Base-by-base conservation (phyloP, 2,797 vertebrate species). In the Xenentodon cancila region DNA sequence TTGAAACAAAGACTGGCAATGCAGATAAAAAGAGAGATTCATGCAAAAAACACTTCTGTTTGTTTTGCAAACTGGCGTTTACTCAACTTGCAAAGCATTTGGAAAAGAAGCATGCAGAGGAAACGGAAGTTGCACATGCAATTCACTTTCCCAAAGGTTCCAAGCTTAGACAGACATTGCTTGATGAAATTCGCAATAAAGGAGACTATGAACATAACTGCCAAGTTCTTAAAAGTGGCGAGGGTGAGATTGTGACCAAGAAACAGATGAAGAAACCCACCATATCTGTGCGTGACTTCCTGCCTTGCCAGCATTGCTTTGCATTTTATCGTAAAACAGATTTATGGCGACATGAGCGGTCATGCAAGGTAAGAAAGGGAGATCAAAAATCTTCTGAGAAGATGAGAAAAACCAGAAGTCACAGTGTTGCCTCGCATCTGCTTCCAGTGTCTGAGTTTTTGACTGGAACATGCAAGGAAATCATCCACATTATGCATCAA, bases 401-500 rank as follows among this genome's bases (percentile, higher is more conserved):
- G 1, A 55, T 44, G 17, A 84, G 75, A 30, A 70, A 16, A 51
- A 45, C 20, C 15, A 66, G 54, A 17, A 70, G 67, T 27, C 59
- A 73, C 32, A 74, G 34, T 21, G 68, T 74, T 8, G 69, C 80
- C 30, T 85, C 86, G 7, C 61, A 53, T 19, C 59, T 86, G 1
- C 84, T 84, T 53, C 88, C 90, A 17, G 60, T 81, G 73, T 81
- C 86, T 0, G 88, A 88, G 64, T 88, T 86, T 40, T 43, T 91
- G 60, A 87, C 85, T 0, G 89, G 81, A 76, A 82, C 80, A 37
- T 92, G 90, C 1, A 82, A 88, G 43, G 91, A 92, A 75, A 91
- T 92, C 40, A 86, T 92, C 25, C 78, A 86, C 49, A 86, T 86
- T 34, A 92, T 92, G 91, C 85, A 92, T 79, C 90, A 91, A 71